These are phyloP conservation scores for Lophius piscatorius DNA, from an alignment of 2,113 vertebrate species.

Conservation along the genomic window DNA sequence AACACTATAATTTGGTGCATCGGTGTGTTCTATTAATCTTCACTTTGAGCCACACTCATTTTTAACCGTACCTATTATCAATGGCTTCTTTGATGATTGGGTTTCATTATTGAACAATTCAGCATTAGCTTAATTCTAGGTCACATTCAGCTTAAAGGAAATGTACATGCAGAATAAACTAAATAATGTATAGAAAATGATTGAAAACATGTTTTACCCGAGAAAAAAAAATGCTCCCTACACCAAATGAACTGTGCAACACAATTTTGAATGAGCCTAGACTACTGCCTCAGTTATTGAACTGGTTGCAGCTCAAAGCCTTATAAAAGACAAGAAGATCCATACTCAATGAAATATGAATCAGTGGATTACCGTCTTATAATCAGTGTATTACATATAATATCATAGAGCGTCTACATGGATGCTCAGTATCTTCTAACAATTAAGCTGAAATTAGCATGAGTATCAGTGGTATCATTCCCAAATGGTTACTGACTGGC, in stretches of 20 bases:
- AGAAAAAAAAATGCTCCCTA: slow-evolving; percentile 29
- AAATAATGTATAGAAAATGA: no score
- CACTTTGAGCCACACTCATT: slow-evolving; percentile 71
- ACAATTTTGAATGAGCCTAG: slow-evolving; percentile 25
- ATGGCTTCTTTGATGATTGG: slow-evolving; percentile 30
- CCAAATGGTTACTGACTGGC: no score
- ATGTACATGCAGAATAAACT: no score
- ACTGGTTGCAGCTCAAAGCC: slow-evolving; percentile 34
- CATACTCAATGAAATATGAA: slow-evolving; percentile 16
- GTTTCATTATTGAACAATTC: slow-evolving; percentile 47
- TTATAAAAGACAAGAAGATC: slow-evolving; percentile 24
- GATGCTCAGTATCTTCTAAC: neutral
- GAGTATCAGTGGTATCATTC: no score
- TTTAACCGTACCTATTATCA: slow-evolving; percentile 58
- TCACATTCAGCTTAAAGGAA: no score
- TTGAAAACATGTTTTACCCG: slow-evolving; percentile 34
- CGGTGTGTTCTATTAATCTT: slow-evolving; percentile 67
- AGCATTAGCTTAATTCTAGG: no score
- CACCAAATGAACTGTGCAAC: slow-evolving; percentile 26
- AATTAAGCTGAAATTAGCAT: slow-evolving; percentile 10
- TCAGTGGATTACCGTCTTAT: slow-evolving; percentile 23
- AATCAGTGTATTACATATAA: slow-evolving; percentile 34
- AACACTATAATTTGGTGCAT: slow-evolving; percentile 59
- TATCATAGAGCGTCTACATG: neutral
- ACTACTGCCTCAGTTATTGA: slow-evolving; percentile 27